These are phyloP conservation scores for Calidris pygmaea DNA, from an alignment of 2,113 vertebrate species.

Conservation along the genomic window DNA sequence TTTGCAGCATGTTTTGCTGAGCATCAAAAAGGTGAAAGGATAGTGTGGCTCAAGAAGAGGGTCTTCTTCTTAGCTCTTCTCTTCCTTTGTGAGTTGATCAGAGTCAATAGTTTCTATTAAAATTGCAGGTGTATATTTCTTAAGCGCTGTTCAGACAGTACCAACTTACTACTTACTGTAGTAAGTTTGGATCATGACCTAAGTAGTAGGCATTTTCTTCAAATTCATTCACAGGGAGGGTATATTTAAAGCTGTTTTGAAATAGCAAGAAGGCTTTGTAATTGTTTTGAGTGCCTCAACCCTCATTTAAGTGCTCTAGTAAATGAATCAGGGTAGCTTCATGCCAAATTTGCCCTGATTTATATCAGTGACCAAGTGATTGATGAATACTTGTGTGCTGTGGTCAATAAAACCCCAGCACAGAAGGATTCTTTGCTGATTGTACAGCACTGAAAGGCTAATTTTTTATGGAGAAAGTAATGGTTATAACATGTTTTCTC, in stretches of 20 bases:
- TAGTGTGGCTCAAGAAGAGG: background rate
- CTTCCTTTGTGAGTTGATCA: background rate
- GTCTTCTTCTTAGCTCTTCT: background rate
- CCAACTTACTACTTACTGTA: background rate
- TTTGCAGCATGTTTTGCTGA: background rate
- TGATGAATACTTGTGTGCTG: background rate
- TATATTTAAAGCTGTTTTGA: background rate
- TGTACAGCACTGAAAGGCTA: background rate
- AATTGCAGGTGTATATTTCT: background rate
- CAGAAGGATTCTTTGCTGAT: background rate
- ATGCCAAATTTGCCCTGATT: background rate
- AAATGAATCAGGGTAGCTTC: background rate
- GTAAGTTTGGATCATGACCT: background rate
- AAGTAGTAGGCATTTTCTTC: background rate
- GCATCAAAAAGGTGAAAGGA: background rate
- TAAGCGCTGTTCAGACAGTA: background rate
- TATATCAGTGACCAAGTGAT: background rate
- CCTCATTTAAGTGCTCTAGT: background rate
- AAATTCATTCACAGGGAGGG: background rate
- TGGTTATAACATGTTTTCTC: background rate
- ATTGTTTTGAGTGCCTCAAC: background rate
- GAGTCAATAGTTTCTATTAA: background rate
- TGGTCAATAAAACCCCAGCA: background rate
- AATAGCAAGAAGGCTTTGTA: background rate
- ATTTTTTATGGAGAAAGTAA: background rate